These are phyloP conservation scores for Verasper variegatus DNA, from an alignment of 2,113 vertebrate genomes.

Conservation along the genomic window DNA sequence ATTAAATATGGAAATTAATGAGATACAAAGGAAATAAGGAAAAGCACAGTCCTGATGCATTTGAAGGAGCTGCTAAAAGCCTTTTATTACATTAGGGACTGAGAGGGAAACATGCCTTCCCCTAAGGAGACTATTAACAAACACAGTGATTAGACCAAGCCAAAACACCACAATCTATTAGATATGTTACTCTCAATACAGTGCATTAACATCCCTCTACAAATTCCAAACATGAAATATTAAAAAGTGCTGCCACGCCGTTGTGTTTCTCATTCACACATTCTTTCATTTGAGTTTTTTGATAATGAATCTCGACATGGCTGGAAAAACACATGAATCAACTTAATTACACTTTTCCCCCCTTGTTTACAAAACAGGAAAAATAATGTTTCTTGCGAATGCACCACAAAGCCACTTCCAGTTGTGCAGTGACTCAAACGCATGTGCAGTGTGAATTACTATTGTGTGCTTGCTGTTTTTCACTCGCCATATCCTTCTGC, in stretches of 20 bases:
- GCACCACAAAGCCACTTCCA: constrained; percentile 4
- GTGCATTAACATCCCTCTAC: constrained; percentile 35
- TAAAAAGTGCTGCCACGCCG: constrained; percentile 25
- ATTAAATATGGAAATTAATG: constrained; percentile 85
- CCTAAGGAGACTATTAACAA: constrained; percentile 72
- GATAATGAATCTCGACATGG: constrained; percentile 1
- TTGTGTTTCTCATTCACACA: constrained; percentile 25
- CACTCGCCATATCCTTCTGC: constrained; percentile 18
- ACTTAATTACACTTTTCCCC: constrained; percentile 15
- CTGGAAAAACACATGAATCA: constrained; percentile 43
- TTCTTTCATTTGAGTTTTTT: constrained; percentile 30
- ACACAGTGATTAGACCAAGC: constrained; percentile 63
- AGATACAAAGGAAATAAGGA: constrained; percentile 77
- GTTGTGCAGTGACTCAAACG: constrained; percentile 29
- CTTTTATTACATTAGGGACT: constrained; percentile 75
- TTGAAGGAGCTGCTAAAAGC: constrained; percentile 79
- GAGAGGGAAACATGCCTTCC: constrained; percentile 56
- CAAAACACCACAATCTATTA: constrained; percentile 44
- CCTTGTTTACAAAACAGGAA: background rate
- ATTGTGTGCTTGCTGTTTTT: constrained; percentile 17
- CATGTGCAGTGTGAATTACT: constrained; percentile 15
- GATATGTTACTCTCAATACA: constrained; percentile 34
- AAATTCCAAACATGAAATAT: constrained; percentile 47
- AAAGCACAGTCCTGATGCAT: constrained; percentile 72
- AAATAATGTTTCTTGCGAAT: constrained; percentile 8